Evolutionary conservation across 1,140 invertebrate species (phyloP).

Genomic region (Gryllus bimaculatus): DNA sequence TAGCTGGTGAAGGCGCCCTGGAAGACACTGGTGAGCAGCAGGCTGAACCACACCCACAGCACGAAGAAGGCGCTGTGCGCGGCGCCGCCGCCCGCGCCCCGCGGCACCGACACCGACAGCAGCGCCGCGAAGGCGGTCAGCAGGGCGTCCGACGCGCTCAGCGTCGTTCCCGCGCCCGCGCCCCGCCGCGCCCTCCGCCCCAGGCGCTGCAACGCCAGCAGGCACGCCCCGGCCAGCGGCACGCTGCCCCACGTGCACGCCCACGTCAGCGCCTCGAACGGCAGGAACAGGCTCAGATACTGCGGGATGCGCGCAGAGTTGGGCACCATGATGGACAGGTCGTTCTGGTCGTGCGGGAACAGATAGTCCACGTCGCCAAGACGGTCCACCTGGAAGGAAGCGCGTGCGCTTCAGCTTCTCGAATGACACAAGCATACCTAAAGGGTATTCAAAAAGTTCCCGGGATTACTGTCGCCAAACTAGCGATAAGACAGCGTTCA

Average conservation of each 20-base stretch:
- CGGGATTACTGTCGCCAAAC: too few species aligned
- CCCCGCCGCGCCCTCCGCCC: too few species aligned
- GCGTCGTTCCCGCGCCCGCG: too few species aligned
- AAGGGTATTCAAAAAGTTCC: too few species aligned
- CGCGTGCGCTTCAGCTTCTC: not conserved
- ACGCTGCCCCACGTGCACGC: not conserved
- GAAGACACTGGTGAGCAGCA: not conserved
- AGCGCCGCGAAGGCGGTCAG: not conserved
- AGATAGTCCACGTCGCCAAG: not conserved
- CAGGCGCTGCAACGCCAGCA: not conserved
- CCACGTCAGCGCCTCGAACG: not conserved
- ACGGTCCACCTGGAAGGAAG: not conserved
- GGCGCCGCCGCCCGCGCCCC: too few species aligned
- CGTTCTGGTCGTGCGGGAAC: not conserved
- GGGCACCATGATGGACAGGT: not conserved
- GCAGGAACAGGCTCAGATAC: not conserved
- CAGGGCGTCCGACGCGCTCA: not conserved
- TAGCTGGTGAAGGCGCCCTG: not conserved
- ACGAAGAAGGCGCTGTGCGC: not conserved
- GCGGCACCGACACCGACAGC: not conserved
- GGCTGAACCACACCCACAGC: not conserved
- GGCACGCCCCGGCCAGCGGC: not conserved
- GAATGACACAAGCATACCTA: not conserved
- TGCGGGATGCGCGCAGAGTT: not conserved
- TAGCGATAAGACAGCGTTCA: too few species aligned